These are phyloP conservation scores for Oophaga sylvatica DNA, from an alignment of 2,797 vertebrate species.

Conservation along the genomic window DNA sequence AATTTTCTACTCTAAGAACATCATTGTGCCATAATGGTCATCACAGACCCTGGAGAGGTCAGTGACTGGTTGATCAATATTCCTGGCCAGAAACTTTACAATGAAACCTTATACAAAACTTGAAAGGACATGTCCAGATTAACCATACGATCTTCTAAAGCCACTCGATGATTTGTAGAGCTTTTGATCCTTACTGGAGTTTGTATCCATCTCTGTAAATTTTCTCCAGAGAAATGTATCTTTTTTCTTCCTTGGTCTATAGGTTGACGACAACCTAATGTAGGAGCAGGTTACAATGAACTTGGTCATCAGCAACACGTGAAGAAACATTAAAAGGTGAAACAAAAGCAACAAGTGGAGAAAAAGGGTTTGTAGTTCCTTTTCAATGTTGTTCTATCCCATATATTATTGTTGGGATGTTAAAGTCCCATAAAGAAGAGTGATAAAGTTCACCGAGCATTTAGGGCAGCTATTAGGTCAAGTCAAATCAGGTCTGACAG, in stretches of 20 bases:
- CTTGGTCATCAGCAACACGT: too few species aligned
- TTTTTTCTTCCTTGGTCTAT: too few species aligned
- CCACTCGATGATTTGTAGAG: constrained; percentile 5
- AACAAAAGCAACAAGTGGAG: too few species aligned
- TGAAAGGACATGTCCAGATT: constrained; percentile 8
- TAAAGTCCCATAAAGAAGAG: not conserved
- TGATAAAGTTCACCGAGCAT: not conserved
- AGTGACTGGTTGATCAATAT: constrained; percentile 14
- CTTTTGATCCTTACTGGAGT: constrained; percentile 11
- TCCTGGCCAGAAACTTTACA: constrained; percentile 19
- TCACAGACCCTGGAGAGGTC: not conserved
- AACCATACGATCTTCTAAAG: constrained; percentile 40
- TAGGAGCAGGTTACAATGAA: too few species aligned
- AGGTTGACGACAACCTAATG: too few species aligned
- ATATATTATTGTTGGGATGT: not conserved
- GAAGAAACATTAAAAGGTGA: too few species aligned
- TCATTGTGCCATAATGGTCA: not conserved
- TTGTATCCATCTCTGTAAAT: not conserved
- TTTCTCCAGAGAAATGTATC: not conserved
- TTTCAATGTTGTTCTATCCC: not conserved
- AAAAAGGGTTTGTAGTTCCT: not conserved
- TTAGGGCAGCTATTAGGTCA: not conserved
- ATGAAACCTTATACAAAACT: constrained; percentile 18
- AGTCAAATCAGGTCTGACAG: not conserved
- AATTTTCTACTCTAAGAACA: not conserved